phyloP scores from a whole-genome alignment of 1,140 invertebrate species.

The Bombus soroeensis region DNA sequence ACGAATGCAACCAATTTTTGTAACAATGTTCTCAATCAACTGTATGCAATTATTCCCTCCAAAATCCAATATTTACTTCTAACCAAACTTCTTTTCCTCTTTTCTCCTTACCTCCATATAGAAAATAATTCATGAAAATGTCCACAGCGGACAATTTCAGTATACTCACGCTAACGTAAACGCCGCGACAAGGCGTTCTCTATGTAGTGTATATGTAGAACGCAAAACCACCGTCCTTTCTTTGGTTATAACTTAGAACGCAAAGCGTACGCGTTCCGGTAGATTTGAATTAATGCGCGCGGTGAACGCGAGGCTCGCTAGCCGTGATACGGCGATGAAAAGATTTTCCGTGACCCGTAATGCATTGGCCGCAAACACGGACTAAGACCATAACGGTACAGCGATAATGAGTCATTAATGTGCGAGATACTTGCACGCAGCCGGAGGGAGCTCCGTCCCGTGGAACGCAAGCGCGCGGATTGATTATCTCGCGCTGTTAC shows the following conservation, averaged over 20 bases:
- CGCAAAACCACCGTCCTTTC: neutral
- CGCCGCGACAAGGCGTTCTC: too few relatives aligned
- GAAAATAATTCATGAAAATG: neutral
- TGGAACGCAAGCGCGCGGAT: conserved; percentile 51
- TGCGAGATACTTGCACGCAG: conserved; percentile 63
- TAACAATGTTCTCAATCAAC: too few relatives aligned
- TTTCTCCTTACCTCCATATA: too few relatives aligned
- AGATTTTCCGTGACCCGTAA: conserved; percentile 63
- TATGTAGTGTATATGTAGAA: neutral
- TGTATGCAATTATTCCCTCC: neutral
- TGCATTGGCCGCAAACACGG: conserved; percentile 59
- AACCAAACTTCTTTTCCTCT: neutral
- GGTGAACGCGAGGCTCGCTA: neutral
- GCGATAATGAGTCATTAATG: conserved; percentile 71
- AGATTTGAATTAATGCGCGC: conserved; percentile 48
- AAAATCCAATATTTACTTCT: neutral
- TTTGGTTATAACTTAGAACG: neutral
- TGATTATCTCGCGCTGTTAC: conserved; percentile 70
- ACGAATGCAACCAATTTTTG: too few relatives aligned
- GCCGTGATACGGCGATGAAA: conserved; percentile 55
- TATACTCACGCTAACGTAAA: too few relatives aligned
- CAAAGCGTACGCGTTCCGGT: conserved; percentile 8
- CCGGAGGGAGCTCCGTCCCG: conserved; percentile 29
- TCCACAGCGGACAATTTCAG: neutral
- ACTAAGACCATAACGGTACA: conserved; percentile 63